A percentile compares a stretch with the other conserved stretches of the same genome.
Evolutionary conservation across 2,888 invertebrate genomes (phyloP).

Genomic region (Drosophila colorata): DNA sequence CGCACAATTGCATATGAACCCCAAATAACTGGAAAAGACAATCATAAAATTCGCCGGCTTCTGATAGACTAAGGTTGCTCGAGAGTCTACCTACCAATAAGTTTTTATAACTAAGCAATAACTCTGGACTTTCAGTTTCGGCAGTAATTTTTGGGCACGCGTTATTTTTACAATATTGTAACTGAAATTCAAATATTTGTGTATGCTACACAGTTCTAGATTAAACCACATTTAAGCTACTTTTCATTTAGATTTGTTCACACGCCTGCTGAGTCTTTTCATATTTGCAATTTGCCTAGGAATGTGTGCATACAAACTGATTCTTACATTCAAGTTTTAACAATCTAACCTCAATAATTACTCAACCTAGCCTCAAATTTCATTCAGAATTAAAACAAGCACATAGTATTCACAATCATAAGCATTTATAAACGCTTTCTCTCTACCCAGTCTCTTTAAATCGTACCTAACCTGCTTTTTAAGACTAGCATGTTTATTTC

Average conservation of each 20-base stretch:
- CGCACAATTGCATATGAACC: not conserved
- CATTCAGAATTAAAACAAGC: too few species aligned
- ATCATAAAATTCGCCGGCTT: not conserved
- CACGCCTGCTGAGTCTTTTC: slow-evolving; percentile 4
- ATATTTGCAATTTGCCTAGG: not conserved
- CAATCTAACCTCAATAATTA: not conserved
- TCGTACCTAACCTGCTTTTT: too few species aligned
- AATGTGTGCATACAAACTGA: too few species aligned
- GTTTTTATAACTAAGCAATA: not conserved
- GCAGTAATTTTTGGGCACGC: not conserved
- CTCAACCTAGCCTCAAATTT: not conserved
- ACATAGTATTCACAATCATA: too few species aligned
- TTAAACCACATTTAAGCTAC: not conserved
- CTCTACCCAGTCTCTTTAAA: too few species aligned
- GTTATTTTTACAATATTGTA: not conserved
- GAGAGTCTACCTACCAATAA: slow-evolving; percentile 14
- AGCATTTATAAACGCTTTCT: too few species aligned
- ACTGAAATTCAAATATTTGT: not conserved
- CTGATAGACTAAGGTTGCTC: slow-evolving; percentile 4
- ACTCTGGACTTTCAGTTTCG: too few species aligned
- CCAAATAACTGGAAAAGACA: not conserved
- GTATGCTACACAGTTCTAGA: not conserved
- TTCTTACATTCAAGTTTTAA: too few species aligned
- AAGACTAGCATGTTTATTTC: too few species aligned
- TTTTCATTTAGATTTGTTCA: not conserved